Conservation (phyloP, 2,113 vertebrate species). For the Crotalus horridus region DNA sequence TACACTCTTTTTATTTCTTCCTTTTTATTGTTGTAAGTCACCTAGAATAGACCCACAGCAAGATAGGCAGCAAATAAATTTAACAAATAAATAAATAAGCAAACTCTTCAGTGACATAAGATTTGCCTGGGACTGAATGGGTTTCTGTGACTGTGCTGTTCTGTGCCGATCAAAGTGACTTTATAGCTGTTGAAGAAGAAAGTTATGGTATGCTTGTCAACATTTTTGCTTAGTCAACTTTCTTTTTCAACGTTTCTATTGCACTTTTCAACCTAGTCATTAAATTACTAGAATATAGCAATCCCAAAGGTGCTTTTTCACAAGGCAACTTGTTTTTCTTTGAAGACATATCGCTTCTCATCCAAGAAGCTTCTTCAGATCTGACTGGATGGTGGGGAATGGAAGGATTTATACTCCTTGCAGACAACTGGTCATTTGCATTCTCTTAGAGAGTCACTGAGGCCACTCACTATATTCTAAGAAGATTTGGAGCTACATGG, state of each 20-base stretch:
- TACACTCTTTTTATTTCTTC: not conserved
- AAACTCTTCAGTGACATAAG: not conserved
- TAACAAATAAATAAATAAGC: not conserved
- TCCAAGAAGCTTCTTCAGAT: too few species aligned
- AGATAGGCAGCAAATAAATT: not conserved
- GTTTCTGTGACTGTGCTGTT: too few species aligned
- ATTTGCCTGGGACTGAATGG: not conserved
- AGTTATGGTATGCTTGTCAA: not conserved
- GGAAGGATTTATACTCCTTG: too few species aligned
- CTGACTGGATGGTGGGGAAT: too few species aligned
- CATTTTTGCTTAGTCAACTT: not conserved
- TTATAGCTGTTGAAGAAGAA: not conserved
- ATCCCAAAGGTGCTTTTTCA: not conserved
- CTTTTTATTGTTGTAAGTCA: not conserved
- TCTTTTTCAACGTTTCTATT: too few species aligned
- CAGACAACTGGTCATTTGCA: too few species aligned
- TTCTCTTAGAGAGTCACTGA: too few species aligned
- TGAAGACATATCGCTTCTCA: too few species aligned
- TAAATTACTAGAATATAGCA: not conserved
- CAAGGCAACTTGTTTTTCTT: too few species aligned
- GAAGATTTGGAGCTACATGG: not conserved
- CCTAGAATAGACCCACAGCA: not conserved
- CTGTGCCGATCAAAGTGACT: not conserved
- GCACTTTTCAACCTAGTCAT: not conserved
- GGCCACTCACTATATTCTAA: not conserved